These are phyloP conservation scores for Teinopalpus imperialis DNA, from an alignment of 2,888 invertebrate genomes.

Conservation along the genomic window DNA sequence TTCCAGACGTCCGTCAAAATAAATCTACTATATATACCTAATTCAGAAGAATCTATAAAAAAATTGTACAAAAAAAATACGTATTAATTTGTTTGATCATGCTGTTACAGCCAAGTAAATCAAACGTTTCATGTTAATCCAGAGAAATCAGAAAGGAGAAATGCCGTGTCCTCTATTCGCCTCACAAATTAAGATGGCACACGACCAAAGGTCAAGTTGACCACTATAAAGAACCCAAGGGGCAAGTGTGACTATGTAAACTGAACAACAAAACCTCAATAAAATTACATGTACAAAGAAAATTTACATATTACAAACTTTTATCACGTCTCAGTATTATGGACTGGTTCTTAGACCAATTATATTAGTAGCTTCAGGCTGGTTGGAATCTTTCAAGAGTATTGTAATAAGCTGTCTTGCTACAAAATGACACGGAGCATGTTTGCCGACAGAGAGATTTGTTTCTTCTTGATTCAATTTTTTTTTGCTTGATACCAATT, in stretches of 20 bases:
- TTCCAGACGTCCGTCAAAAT: no score
- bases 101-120: slow-evolving; percentile 19
- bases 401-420: neutral
- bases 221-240: slow-evolving; percentile 15
- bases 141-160: neutral
- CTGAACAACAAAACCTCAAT: slow-evolving; percentile 1
- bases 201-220: slow-evolving; percentile 11
- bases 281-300: neutral
- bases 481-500: no score
- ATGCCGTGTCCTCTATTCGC: slow-evolving; percentile 8
- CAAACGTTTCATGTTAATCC: slow-evolving; percentile 15
- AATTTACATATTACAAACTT: slow-evolving; percentile 10
- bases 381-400: neutral
- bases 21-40: no score
- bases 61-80: neutral
- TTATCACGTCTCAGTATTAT: neutral
- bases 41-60: no score
- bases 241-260: neutral
- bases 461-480: no score
- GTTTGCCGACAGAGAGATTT: no score
- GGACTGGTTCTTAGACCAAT: neutral
- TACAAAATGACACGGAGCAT: no score
- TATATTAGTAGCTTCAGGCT: neutral
- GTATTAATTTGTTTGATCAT: slow-evolving; percentile 10
- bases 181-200: slow-evolving; percentile 18